Conservation (phyloP, 2,113 vertebrate genomes). For the Hystrix brachyura region DNA sequence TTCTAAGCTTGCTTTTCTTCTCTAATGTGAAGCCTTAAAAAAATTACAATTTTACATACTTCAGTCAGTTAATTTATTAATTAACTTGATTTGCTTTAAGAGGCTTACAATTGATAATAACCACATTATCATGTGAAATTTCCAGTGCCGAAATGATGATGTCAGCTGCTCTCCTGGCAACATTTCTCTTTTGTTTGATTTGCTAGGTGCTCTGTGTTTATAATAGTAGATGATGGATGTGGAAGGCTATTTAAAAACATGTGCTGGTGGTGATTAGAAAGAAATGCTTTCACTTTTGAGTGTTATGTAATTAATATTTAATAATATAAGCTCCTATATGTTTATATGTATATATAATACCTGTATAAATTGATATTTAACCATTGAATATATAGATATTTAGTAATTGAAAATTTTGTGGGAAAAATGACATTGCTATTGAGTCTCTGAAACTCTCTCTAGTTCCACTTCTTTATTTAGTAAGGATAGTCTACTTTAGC, state of each 20-base stretch:
- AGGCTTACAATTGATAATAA: slow-evolving; percentile 41
- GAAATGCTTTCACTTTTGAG: background rate
- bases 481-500: background rate
- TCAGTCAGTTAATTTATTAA: slow-evolving; percentile 52
- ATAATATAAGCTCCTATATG: background rate
- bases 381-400: background rate
- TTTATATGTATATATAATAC: background rate
- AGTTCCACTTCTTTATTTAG: background rate
- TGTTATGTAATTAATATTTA: background rate
- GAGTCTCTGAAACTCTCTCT: slow-evolving; percentile 1
- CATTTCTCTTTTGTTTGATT: slow-evolving; percentile 8
- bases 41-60: background rate
- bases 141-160: background rate
- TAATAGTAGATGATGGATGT: background rate
- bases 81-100: slow-evolving; percentile 55
- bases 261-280: background rate
- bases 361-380: background rate
- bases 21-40: background rate
- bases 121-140: background rate
- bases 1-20: background rate
- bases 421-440: background rate
- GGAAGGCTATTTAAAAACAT: background rate
- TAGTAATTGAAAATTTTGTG: slow-evolving; percentile 34
- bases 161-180: background rate
- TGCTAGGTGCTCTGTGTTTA: background rate